These are phyloP conservation scores for Oithona nana DNA, from an alignment of 2,888 invertebrate genomes.

Conservation along the genomic window DNA sequence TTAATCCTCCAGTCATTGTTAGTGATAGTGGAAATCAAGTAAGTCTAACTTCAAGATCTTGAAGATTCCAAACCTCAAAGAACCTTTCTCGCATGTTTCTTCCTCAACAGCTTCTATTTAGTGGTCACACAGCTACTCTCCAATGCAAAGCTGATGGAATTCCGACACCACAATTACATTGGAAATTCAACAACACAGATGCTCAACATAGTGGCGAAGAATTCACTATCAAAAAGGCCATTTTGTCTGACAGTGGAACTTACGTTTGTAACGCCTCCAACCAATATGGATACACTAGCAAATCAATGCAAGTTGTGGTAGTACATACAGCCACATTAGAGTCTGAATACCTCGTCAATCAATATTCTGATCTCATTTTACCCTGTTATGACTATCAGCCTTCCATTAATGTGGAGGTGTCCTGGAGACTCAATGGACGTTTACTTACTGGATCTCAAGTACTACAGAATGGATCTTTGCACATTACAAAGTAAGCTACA, in stretches of 20 bases:
- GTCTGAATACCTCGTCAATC: not conserved
- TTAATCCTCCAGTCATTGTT: constrained; percentile 14
- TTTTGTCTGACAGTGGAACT: constrained; percentile 2
- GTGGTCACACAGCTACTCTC: not conserved
- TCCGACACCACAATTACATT: constrained; percentile 3
- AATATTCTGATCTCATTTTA: not conserved
- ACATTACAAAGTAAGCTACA: not conserved
- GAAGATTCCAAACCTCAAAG: not conserved
- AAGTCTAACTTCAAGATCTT: too few relatives aligned
- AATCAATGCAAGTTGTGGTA: not conserved
- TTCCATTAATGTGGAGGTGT: not conserved
- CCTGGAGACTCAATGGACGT: not conserved
- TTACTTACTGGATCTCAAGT: not conserved
- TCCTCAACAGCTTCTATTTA: constrained; percentile 1
- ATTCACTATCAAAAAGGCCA: constrained; percentile 14
- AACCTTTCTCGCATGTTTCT: not conserved
- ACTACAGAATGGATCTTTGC: not conserved
- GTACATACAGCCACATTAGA: not conserved
- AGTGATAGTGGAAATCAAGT: not conserved
- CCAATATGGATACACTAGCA: constrained; percentile 8
- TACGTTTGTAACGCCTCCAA: constrained; percentile 12
- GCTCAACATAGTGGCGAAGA: not conserved
- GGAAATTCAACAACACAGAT: constrained; percentile 14
- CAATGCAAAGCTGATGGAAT: constrained; percentile 10
- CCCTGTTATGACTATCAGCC: not conserved